phyloP scores from a whole-genome alignment of 2,888 invertebrate species.

The Chymomyza fuscimana region DNA sequence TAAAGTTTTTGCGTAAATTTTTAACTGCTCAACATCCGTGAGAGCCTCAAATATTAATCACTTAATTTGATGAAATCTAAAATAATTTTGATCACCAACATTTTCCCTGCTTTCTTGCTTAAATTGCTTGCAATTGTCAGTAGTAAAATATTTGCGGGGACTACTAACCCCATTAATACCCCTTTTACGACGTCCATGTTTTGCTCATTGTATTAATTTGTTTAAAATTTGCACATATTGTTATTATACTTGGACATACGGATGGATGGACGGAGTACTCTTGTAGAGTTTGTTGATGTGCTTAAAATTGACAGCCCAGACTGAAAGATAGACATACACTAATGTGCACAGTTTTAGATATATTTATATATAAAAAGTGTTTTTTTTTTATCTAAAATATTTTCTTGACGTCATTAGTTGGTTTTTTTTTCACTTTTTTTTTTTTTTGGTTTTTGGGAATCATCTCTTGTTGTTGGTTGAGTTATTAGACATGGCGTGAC shows the following conservation, averaged over 20 bases:
- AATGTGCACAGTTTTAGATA: no score
- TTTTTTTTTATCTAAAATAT: neutral
- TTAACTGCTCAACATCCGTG: no score
- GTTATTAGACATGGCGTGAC: neutral
- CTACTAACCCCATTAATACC: no score
- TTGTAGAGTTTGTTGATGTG: neutral
- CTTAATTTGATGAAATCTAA: no score
- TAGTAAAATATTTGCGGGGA: no score
- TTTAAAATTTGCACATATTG: constrained; percentile 34
- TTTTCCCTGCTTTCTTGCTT: no score
- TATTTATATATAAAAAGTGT: no score
- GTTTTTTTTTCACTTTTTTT: neutral
- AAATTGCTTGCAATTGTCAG: no score
- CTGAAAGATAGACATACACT: neutral
- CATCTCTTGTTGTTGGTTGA: neutral
- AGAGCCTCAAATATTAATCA: no score
- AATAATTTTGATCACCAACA: no score
- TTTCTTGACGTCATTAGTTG: constrained; percentile 53
- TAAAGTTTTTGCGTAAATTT: no score
- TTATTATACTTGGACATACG: neutral
- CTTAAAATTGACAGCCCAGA: neutral
- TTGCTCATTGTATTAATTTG: constrained; percentile 50
- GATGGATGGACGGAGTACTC: constrained; percentile 18
- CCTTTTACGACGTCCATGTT: no score
- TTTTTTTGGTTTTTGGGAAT: neutral